Conservation (phyloP, 2,888 invertebrate genomes). For the Cheilosia urbana region DNA sequence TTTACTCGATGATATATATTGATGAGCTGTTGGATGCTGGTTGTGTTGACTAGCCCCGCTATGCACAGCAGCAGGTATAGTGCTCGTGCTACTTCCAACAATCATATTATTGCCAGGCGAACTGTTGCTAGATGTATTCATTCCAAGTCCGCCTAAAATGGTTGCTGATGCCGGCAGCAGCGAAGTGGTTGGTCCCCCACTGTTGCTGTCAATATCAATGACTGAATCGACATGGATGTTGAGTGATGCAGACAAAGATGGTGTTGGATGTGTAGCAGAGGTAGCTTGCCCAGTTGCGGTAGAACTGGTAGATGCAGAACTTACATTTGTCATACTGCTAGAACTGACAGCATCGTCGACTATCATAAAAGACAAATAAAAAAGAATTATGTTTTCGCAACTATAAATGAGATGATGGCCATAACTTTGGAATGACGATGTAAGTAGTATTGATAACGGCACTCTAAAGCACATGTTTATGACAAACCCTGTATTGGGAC, state of each 20-base stretch:
- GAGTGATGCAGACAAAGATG: conserved; percentile 42
- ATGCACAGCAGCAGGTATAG: conserved; percentile 28
- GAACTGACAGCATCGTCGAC: conserved; percentile 16
- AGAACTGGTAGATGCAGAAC: not conserved
- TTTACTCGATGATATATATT: conserved; percentile 51
- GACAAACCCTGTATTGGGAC: too few relatives aligned
- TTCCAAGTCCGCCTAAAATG: conserved; percentile 55
- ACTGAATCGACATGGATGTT: conserved; percentile 54
- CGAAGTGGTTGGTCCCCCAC: conserved; percentile 57
- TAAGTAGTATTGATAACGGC: too few relatives aligned
- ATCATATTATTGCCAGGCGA: conserved; percentile 3
- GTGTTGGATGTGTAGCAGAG: conserved; percentile 36
- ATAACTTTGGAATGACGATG: too few relatives aligned
- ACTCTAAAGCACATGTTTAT: too few relatives aligned
- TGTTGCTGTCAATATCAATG: conserved; percentile 66
- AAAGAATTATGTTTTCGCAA: too few relatives aligned
- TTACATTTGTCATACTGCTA: not conserved
- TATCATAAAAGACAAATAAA: not conserved
- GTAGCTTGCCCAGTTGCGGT: not conserved
- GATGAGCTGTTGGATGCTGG: conserved; percentile 21
- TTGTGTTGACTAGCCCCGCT: conserved; percentile 14
- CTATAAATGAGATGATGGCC: not conserved
- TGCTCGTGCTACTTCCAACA: conserved; percentile 25
- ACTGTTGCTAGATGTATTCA: conserved; percentile 25
- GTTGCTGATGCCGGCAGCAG: conserved; percentile 68